phyloP scores from a whole-genome alignment of 2,113 vertebrate genomes.

The Hipposideros armiger region DNA sequence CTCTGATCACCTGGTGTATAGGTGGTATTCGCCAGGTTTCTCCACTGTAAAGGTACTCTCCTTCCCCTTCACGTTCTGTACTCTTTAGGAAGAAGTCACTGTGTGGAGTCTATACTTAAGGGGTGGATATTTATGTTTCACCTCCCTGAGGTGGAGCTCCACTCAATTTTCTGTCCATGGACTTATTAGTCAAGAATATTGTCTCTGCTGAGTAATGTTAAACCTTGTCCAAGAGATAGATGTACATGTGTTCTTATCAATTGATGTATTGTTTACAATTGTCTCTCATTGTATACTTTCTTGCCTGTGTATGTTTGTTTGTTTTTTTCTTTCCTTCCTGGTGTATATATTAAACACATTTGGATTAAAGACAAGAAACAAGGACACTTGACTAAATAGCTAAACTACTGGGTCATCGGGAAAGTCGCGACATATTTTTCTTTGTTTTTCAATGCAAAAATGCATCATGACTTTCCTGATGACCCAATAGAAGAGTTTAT shows the following conservation, averaged over 20 bases:
- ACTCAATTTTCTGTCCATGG: not conserved
- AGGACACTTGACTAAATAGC: not conserved
- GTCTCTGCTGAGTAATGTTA: not conserved
- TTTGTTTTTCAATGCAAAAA: too few relatives aligned
- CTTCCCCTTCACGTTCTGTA: not conserved
- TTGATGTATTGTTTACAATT: not conserved
- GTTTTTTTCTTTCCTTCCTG: not conserved
- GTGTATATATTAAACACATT: not conserved
- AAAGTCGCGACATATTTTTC: too few relatives aligned
- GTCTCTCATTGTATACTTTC: not conserved
- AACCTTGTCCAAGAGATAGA: not conserved
- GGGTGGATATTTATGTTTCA: not conserved
- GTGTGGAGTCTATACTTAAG: not conserved
- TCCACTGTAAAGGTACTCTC: not conserved
- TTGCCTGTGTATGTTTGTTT: not conserved
- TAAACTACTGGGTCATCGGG: not conserved
- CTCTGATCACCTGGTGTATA: too few relatives aligned
- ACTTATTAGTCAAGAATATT: conserved; percentile 4
- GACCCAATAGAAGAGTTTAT: not conserved
- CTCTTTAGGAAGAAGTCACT: not conserved
- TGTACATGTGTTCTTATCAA: not conserved
- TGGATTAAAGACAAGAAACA: conserved; percentile 28
- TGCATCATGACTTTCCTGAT: too few relatives aligned
- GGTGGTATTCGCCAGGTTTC: not conserved
- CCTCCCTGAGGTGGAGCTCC: not conserved